Evolutionary conservation across 2,888 invertebrate species (phyloP).

Genomic region (Phlogophora meticulosa): DNA sequence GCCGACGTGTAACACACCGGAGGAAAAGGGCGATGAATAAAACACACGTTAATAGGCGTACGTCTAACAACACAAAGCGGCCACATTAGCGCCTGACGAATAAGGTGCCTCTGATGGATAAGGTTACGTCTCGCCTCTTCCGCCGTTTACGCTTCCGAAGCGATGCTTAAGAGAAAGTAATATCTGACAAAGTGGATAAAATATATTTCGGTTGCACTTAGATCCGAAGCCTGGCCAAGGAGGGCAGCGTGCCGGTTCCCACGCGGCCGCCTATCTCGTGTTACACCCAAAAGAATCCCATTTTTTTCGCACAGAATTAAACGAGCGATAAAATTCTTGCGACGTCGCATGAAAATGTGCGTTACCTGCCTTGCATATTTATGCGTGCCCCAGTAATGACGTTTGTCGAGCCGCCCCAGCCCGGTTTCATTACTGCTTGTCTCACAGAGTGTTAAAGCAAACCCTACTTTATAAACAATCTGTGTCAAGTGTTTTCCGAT

Average conservation of each 20-base stretch:
- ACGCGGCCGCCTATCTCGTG: constrained; percentile 86
- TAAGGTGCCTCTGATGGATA: constrained; percentile 85
- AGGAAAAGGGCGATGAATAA: constrained; percentile 85
- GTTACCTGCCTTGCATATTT: constrained; percentile 91
- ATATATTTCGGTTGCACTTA: constrained; percentile 89
- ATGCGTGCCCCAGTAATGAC: constrained; percentile 90
- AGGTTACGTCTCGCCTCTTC: constrained; percentile 82
- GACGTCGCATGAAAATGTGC: constrained; percentile 91
- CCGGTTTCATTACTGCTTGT: constrained; percentile 86
- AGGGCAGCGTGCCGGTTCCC: constrained; percentile 85
- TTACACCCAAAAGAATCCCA: constrained; percentile 88
- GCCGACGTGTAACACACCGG: constrained; percentile 77
- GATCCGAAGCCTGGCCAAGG: constrained; percentile 78
- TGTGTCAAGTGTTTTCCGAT: constrained; percentile 86
- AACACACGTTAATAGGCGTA: constrained; percentile 84
- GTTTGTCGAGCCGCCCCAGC: constrained; percentile 85
- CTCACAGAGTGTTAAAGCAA: constrained; percentile 80
- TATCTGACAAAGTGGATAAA: constrained; percentile 87
- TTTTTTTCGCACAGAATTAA: constrained; percentile 90
- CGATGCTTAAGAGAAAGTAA: constrained; percentile 86
- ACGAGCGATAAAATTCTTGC: constrained; percentile 91
- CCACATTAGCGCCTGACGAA: constrained; percentile 86
- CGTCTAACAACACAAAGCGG: constrained; percentile 81
- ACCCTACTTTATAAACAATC: constrained; percentile 85
- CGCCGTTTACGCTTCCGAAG: constrained; percentile 79